phyloP scores from a whole-genome alignment of 2,113 vertebrate genomes.

The Burhinus oedicnemus region DNA sequence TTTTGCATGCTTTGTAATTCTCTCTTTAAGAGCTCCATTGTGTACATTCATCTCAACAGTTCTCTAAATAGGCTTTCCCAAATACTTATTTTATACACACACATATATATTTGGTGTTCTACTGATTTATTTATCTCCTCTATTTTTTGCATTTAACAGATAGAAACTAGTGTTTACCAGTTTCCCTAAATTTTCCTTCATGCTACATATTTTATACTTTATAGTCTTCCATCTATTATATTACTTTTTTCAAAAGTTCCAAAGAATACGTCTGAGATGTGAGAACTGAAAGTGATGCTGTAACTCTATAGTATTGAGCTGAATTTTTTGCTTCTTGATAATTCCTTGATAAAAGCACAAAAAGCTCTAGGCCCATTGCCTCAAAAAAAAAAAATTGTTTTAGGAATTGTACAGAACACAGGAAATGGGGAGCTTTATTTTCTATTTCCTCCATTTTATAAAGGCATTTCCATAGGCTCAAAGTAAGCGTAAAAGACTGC shows the following conservation, averaged over 20 bases:
- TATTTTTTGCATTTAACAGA: not conserved
- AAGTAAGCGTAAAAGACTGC: not conserved
- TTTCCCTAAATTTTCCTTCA: not conserved
- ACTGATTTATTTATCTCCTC: not conserved
- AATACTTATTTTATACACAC: not conserved
- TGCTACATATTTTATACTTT: not conserved
- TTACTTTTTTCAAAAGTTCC: not conserved
- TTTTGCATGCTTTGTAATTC: not conserved
- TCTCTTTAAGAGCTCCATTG: not conserved
- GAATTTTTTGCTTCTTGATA: not conserved
- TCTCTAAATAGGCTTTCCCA: not conserved
- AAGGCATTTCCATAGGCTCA: not conserved
- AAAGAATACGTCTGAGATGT: not conserved
- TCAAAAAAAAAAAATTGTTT: not conserved
- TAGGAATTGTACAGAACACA: not conserved
- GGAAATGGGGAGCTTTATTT: not conserved
- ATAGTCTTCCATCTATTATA: not conserved
- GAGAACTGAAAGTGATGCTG: not conserved
- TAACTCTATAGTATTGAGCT: not conserved
- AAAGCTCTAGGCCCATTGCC: rapidly evolving
- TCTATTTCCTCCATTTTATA: not conserved
- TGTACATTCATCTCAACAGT: not conserved
- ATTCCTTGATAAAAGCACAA: not conserved
- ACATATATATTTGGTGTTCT: not conserved
- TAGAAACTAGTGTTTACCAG: not conserved